Conservation (phyloP, 2,888 invertebrate genomes). For the Achlya flavicornis region DNA sequence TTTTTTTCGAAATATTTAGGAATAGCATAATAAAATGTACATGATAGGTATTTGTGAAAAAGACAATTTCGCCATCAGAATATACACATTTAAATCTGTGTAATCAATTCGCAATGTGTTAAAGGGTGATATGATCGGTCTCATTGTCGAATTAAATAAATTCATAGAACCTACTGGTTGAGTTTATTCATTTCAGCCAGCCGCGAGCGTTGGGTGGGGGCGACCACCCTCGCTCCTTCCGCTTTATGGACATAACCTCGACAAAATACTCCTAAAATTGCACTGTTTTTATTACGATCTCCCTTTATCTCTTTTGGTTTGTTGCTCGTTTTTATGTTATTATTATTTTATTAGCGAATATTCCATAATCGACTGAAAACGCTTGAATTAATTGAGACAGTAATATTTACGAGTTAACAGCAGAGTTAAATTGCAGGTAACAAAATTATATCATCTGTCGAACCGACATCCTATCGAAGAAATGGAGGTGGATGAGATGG, state of each 20-base stretch:
- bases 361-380: slow-evolving; percentile 16
- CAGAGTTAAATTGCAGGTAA: too few relatives aligned
- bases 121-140: slow-evolving; percentile 66
- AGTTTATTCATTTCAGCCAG: slow-evolving; percentile 83
- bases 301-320: slow-evolving; percentile 83
- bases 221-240: slow-evolving; percentile 64
- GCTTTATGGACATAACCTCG: slow-evolving; percentile 84
- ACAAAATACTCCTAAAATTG: slow-evolving; percentile 84
- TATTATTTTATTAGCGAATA: slow-evolving; percentile 79
- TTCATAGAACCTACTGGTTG: slow-evolving; percentile 75
- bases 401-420: too few relatives aligned
- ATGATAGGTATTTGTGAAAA: neutral
- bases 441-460: neutral
- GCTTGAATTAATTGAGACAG: neutral
- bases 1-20: too few relatives aligned
- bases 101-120: slow-evolving; percentile 58
- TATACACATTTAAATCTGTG: slow-evolving; percentile 34
- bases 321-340: slow-evolving; percentile 77
- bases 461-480: neutral
- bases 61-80: neutral
- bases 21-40: slow-evolving; percentile 40
- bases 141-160: slow-evolving; percentile 78
- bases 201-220: slow-evolving; percentile 54
- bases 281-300: slow-evolving; percentile 83
- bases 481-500: too few relatives aligned